Base-by-base conservation (phyloP, 2,113 vertebrate genomes). In the Bettongia penicillata region DNA sequence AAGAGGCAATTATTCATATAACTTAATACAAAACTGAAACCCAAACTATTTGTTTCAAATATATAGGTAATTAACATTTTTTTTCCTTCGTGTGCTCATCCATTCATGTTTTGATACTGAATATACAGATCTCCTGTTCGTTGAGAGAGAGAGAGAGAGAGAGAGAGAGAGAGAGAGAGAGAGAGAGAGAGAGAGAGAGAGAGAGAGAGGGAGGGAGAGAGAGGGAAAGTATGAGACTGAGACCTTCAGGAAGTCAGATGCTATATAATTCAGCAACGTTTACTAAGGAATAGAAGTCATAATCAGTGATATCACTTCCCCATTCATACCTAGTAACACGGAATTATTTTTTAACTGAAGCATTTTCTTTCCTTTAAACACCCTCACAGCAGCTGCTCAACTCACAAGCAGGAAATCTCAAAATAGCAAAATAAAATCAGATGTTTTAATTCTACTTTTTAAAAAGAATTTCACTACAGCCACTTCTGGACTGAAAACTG, bases 321-420 rank as follows among this genome's bases (percentile, higher is more conserved):
- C 55, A 52, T 19, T 91, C 47, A 77, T 31, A 47, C 8, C 26
- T 48, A 91, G n/a, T 77, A 57, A 55, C 43, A 48, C 8, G 5
- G 23, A 49, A 14, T 24, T 90, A 10, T 6, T 47, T 0, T 31
- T 5, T 26, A 50, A 48, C 11, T 25, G 23, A 8, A 31, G 26
- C 2, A 43, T 19, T 51, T 47, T 50, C 24, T 53, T 37, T 49
- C 48, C 52, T 26, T n/a, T 12, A 51, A 9, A 90, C 28, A 90
- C 51, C 51, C 89, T 95, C 89, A 91, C 25, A 91, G 23, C 43
- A 95, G 52, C 26, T 91, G 53, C 25, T 92, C 24, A 92, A 90
- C 55, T 90, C 49, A 68, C 43, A 55, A 28, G 53, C 53, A 93
- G 77, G 51, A 93, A 50, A 50, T 90, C 47, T 53, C 22, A 37